phyloP scores from a whole-genome alignment of 2,797 vertebrate species.

The Naso thynnoides region DNA sequence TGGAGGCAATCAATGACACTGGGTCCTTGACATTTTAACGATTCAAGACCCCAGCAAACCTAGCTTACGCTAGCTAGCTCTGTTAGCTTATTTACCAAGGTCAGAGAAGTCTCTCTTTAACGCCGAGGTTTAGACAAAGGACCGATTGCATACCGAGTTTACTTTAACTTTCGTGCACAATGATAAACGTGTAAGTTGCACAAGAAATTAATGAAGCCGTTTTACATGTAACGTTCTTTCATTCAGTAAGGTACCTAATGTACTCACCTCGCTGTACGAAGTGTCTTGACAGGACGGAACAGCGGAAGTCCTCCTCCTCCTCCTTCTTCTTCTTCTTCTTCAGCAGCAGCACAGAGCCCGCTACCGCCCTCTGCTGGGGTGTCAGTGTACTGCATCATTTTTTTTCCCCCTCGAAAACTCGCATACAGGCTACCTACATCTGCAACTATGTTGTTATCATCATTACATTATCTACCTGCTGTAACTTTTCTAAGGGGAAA shows the following conservation, averaged over 20 bases:
- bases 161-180: fast-evolving
- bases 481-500: neutral
- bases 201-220: fast-evolving
- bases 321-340: constrained; percentile 52
- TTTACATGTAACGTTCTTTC: neutral
- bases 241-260: fast-evolving
- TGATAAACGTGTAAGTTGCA: fast-evolving
- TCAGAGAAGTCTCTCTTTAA: constrained; percentile 57
- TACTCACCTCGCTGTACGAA: constrained; percentile 69
- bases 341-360: fast-evolving
- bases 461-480: neutral
- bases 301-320: constrained; percentile 71
- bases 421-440: fast-evolving
- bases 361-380: constrained; percentile 53
- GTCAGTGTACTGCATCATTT: too few relatives aligned
- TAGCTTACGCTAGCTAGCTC: constrained; percentile 41
- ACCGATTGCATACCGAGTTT: fast-evolving
- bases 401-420: neutral
- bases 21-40: constrained; percentile 39
- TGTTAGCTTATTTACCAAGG: constrained; percentile 76
- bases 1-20: neutral
- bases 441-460: neutral
- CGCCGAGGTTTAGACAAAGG: neutral
- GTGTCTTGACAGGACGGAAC: constrained; percentile 31
- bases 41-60: constrained; percentile 9